These are phyloP conservation scores for Colostygia pectinataria DNA, from an alignment of 2,888 invertebrate species.

Conservation along the genomic window DNA sequence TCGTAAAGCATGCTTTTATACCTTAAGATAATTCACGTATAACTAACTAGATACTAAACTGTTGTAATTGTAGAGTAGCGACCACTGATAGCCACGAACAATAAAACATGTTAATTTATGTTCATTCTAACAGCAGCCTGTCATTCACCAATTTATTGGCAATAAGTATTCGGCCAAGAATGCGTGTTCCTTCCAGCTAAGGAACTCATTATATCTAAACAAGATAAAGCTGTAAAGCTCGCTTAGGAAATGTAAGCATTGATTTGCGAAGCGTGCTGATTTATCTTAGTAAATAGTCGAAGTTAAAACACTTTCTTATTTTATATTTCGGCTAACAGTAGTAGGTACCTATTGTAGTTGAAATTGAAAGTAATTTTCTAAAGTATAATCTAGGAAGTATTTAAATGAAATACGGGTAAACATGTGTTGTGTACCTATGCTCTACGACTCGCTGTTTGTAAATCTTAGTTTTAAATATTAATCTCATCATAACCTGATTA, in stretches of 20 bases:
- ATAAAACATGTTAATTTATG: constrained; percentile 32
- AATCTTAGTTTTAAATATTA: background rate
- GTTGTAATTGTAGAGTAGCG: constrained; percentile 23
- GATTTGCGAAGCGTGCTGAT: constrained; percentile 24
- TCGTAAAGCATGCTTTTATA: background rate
- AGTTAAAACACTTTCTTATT: background rate
- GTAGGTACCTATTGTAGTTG: no score
- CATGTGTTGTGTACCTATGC: no score
- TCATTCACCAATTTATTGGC: constrained; percentile 48
- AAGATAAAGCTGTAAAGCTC: constrained; percentile 59
- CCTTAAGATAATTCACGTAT: background rate
- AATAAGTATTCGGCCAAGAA: constrained; percentile 57
- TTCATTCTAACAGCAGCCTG: constrained; percentile 36
- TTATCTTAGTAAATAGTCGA: constrained; percentile 2
- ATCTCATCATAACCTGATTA: no score
- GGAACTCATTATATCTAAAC: constrained; percentile 75
- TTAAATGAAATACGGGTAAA: no score
- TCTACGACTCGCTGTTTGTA: no score
- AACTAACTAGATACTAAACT: constrained; percentile 17
- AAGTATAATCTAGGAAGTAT: no score
- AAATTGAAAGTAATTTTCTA: no score
- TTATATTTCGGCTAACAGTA: no score
- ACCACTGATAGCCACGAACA: constrained; percentile 19
- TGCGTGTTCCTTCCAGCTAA: constrained; percentile 67
- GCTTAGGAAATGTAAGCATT: constrained; percentile 50